Conservation (phyloP, 1,140 invertebrate species). For the Ips nitidus region DNA sequence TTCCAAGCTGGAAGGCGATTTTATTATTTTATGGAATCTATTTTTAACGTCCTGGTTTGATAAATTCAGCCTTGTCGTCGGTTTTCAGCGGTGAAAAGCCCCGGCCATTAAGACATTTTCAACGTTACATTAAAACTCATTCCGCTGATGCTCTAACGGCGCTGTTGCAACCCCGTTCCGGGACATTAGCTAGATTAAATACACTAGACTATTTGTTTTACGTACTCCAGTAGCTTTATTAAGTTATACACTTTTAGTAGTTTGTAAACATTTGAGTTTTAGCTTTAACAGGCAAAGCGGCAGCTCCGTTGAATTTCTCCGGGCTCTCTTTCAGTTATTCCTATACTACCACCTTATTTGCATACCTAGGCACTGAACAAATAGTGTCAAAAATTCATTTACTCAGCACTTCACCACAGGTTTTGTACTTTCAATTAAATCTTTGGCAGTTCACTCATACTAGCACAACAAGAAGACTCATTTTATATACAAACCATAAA, state of each 20-base stretch:
- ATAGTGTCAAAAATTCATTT: no score
- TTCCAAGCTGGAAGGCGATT: conserved; percentile 18
- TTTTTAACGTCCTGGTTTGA: conserved; percentile 9
- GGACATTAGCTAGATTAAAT: conserved; percentile 14
- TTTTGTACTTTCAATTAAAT: no score
- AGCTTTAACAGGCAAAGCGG: background rate
- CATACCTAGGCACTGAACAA: no score
- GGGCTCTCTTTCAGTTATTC: no score
- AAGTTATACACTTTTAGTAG: conserved; percentile 5
- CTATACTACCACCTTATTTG: no score
- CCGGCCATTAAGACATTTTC: conserved; percentile 12
- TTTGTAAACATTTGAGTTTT: conserved; percentile 11
- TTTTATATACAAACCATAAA: no score
- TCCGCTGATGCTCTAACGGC: background rate
- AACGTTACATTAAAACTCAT: conserved; percentile 10
- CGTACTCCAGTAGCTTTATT: conserved; percentile 9
- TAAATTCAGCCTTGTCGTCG: background rate
- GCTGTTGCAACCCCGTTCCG: conserved; percentile 10
- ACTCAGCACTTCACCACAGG: no score
- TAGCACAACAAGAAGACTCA: no score
- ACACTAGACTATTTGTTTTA: conserved; percentile 13
- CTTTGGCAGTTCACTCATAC: no score
- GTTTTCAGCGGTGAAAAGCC: conserved; percentile 1
- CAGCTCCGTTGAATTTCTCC: background rate
- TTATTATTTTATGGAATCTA: conserved; percentile 30